Base-by-base conservation (phyloP, 1,140 invertebrate species). In the Tribolium castaneum region DNA sequence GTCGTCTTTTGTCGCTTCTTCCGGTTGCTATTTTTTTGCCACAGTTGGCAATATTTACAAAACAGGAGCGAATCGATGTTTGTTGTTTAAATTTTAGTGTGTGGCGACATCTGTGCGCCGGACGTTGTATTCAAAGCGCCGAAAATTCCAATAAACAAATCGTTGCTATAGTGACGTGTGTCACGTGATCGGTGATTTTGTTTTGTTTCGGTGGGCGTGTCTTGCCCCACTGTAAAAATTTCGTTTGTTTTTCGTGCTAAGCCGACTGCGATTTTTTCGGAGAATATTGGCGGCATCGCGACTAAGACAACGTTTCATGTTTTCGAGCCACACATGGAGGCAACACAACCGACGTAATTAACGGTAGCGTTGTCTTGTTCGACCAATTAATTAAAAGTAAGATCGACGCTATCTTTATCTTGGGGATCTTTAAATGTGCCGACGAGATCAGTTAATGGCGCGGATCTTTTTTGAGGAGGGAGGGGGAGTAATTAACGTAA, bases 1-100 rank as follows among this genome's bases (percentile, higher is more conserved):
- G 82, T 62, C 80, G 82, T 83, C 82, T 79, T 83, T 83, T 82
- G 78, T 75, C 77, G 73, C 74, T 74, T 78, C 70, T 81, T 78
- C 59, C 74, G 76, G 74, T 71, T 70, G 75, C 66, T 56, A 19
- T 51, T 76, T 76, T 76, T 34, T 45, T 76, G 16, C 16, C 39
- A 22, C 70, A 59, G 54, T 56, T n/a, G 54, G 70, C 52, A 77
- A 80, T 74, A 77, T 22, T 56, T 78, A 49, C 56, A 76, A 66
- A 66, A 66, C 25, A 30, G 5, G 25, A 30, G 25, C 25, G 25
- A 52, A 52, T 16, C 50, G 50, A 52, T 13, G 2, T 30, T 30
- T 3, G 6, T 30, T 30, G 3, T 5, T 19, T 13, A 54, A 54
- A 54, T 54, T 19, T 19, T 30, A 30, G 25, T 30, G 25, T 30